Base-by-base conservation (phyloP, 2,888 invertebrate genomes). In the Agonum fuliginosum region DNA sequence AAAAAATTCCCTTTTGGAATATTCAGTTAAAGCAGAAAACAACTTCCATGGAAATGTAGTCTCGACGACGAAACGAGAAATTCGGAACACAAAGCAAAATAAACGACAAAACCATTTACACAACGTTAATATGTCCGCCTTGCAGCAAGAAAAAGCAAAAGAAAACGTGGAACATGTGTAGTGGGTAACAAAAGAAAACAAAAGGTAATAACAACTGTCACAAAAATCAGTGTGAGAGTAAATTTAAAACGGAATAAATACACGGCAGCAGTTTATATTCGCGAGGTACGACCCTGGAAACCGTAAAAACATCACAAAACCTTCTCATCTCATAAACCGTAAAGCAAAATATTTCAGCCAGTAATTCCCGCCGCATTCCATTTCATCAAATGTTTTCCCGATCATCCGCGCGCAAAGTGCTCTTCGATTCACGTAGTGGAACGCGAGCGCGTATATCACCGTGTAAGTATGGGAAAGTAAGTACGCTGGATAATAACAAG, bases 121-220 rank as follows among this genome's bases (percentile, higher is more conserved):
- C 58, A 62, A 62, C 30, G 58, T 30, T 62, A 62, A 62, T 62
- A 62, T 62, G 58, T 30, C 17, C 58, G 54, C 54, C 24, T 54
- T 8, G 14, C 58, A 30, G 58, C 17, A 62, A 54, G 27, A 48
- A 54, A 54, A 27, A 54, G 27, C 24, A 54, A 30, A 62, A 62
- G 58, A 62, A 62, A 62, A 14, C 17, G 10, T 30, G 58, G 8
- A 62, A 62, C 58, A 62, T 30, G 30, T 62, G 58, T 62, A 62
- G 30, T 62, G 58, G 12, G 58, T 17, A 62, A 30, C 58, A 62
- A 62, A 54, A 62, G 30, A 30, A 62, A 62, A 30, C 58, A 62
- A 62, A 62, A 62, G 58, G 17, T 62, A 62, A 62, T 62, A 62
- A 62, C 58, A 62, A 62, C 58, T 62, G 58, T 62, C 58, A 62